Evolutionary conservation across 2,888 invertebrate species (phyloP).

Genomic region (Papilio demoleus): DNA sequence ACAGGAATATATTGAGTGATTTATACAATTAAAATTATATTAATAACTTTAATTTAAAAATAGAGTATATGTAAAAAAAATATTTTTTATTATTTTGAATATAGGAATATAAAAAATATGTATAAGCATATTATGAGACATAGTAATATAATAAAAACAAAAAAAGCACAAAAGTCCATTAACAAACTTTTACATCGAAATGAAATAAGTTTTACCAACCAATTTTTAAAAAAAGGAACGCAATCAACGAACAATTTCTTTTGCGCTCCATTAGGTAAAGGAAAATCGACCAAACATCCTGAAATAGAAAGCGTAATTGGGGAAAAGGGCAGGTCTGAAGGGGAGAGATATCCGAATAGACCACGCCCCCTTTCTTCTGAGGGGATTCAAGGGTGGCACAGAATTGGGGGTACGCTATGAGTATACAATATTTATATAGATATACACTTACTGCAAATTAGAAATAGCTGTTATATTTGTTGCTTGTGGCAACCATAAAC

Average conservation of each 20-base stretch:
- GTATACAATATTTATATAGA: not conserved
- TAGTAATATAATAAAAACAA: not conserved
- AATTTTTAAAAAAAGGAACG: not conserved
- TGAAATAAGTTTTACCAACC: not conserved
- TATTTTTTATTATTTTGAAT: too few species aligned
- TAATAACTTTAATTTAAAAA: too few species aligned
- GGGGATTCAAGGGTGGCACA: conserved; percentile 35
- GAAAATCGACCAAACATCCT: conserved; percentile 44
- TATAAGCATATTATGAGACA: too few species aligned
- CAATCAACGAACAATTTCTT: conserved; percentile 13
- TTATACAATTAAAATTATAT: too few species aligned
- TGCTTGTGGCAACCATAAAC: not conserved
- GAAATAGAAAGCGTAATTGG: conserved; percentile 44
- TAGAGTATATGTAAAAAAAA: too few species aligned
- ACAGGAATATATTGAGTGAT: too few species aligned
- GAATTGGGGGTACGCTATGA: conserved; percentile 17
- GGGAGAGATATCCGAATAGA: conserved; percentile 46
- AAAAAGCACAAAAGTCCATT: not conserved
- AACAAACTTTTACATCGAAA: conserved; percentile 39
- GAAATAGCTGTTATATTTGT: not conserved
- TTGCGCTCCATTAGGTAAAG: conserved; percentile 21
- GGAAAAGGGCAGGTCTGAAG: conserved; percentile 43
- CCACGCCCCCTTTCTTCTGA: conserved; percentile 51
- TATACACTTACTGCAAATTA: not conserved
- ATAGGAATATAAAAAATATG: too few species aligned